Percentiles rank a stretch among this genome's conserved stretches.
Evolutionary conservation across 2,797 vertebrate genomes (phyloP).

Genomic region (Sebastes itinus): DNA sequence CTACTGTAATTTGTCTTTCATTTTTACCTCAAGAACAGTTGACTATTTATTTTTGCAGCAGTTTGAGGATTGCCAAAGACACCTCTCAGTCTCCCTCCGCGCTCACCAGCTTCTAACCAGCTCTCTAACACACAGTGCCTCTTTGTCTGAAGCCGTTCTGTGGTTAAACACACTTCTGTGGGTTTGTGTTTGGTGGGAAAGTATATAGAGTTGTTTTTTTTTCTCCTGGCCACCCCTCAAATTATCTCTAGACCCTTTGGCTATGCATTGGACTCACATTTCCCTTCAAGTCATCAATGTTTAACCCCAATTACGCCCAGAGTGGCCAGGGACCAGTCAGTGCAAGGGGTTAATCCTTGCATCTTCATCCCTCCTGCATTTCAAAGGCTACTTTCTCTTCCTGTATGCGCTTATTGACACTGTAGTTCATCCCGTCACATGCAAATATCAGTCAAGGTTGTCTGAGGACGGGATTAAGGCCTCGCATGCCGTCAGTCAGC

Average conservation of each 20-base stretch:
- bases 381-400: slow-evolving; percentile 40
- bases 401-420: slow-evolving; percentile 21
- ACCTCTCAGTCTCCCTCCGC: slow-evolving; percentile 39
- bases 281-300: not conserved
- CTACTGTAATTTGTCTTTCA: not conserved
- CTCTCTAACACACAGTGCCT: slow-evolving; percentile 48
- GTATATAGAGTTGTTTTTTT: not conserved
- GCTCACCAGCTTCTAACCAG: slow-evolving; percentile 18
- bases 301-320: not conserved
- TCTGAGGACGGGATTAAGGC: not conserved
- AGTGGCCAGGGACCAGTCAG: not conserved
- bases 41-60: slow-evolving; percentile 60
- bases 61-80: slow-evolving; percentile 52
- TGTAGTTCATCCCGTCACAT: slow-evolving; percentile 7
- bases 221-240: not conserved
- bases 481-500: not conserved
- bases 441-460: slow-evolving; percentile 40
- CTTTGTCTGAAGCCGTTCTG: slow-evolving; percentile 61
- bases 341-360: slow-evolving; percentile 30
- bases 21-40: slow-evolving; percentile 32
- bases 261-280: not conserved
- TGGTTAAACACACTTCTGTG: slow-evolving; percentile 38
- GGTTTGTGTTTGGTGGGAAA: slow-evolving; percentile 37
- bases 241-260: not conserved
- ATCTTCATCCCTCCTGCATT: slow-evolving; percentile 37